Conservation (phyloP, 2,113 vertebrate species). For the Pelmatolapia mariae region DNA sequence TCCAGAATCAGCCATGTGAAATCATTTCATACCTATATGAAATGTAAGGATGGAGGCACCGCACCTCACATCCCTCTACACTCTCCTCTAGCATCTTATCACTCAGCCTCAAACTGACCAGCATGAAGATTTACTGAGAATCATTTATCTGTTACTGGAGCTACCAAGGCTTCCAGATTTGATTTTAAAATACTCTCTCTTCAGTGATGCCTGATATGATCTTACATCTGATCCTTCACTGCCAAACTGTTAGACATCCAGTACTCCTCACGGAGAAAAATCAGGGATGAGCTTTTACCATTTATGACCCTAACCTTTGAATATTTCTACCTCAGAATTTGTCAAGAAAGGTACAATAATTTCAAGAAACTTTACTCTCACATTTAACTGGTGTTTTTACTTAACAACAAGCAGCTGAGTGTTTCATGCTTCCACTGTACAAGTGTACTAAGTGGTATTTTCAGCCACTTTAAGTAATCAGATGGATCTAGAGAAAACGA, state of each 20-base stretch:
- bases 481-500: accelerated
- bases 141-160: neutral
- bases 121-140: neutral
- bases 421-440: neutral
- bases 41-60: neutral
- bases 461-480: neutral
- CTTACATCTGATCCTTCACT: neutral
- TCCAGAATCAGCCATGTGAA: neutral
- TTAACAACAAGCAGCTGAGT: neutral
- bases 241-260: neutral
- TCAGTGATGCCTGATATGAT: neutral
- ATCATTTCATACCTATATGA: neutral
- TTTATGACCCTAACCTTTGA: neutral
- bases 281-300: accelerated
- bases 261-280: neutral
- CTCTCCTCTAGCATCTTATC: accelerated
- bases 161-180: neutral
- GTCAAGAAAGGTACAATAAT: neutral
- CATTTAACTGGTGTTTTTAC: neutral
- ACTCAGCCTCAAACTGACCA: neutral
- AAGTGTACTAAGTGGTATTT: neutral
- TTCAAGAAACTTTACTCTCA: neutral
- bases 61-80: neutral
- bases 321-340: neutral
- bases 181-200: neutral